phyloP scores from a whole-genome alignment of 2,888 invertebrate species.

The Seladonia tumulorum region DNA sequence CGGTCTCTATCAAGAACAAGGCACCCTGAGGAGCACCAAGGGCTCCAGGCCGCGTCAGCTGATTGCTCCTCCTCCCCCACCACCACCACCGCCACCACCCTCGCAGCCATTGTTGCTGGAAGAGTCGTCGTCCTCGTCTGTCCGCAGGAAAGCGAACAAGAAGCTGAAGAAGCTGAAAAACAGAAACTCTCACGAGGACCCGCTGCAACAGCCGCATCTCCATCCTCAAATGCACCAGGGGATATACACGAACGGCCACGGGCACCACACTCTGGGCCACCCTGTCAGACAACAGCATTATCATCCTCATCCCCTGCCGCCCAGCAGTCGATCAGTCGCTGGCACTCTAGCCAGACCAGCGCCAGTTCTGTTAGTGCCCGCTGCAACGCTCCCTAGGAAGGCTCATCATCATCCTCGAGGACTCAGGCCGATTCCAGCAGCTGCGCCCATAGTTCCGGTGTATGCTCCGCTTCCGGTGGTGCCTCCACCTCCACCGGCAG shows the following conservation, averaged over 20 bases:
- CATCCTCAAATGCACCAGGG: constrained; percentile 82
- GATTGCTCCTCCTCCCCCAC: constrained; percentile 93
- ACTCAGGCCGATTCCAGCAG: constrained; percentile 82
- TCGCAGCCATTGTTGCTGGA: constrained; percentile 78
- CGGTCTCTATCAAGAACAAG: constrained; percentile 87
- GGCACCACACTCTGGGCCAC: constrained; percentile 82
- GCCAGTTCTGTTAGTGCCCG: constrained; percentile 86
- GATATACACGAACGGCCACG: constrained; percentile 82
- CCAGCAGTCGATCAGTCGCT: constrained; percentile 80
- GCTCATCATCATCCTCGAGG: constrained; percentile 81
- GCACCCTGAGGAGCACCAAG: constrained; percentile 85
- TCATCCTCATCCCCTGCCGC: constrained; percentile 79
- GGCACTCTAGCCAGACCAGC: constrained; percentile 81
- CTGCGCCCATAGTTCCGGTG: constrained; percentile 85
- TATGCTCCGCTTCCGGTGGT: constrained; percentile 85
- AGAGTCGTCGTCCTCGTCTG: constrained; percentile 79
- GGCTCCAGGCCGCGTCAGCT: constrained; percentile 92
- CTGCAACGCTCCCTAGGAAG: constrained; percentile 84
- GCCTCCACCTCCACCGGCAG: constrained; percentile 87
- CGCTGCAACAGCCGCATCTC: constrained; percentile 77
- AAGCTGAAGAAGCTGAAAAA: constrained; percentile 81
- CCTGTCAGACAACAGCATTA: constrained; percentile 80
- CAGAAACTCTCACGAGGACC: constrained; percentile 77
- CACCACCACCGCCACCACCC: constrained; percentile 86
- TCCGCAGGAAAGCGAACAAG: constrained; percentile 78